Evolutionary conservation across 1,140 invertebrate species (phyloP), one percentile per base, ranked within the genome.

Genomic region (Drosophila nasuta): DNA sequence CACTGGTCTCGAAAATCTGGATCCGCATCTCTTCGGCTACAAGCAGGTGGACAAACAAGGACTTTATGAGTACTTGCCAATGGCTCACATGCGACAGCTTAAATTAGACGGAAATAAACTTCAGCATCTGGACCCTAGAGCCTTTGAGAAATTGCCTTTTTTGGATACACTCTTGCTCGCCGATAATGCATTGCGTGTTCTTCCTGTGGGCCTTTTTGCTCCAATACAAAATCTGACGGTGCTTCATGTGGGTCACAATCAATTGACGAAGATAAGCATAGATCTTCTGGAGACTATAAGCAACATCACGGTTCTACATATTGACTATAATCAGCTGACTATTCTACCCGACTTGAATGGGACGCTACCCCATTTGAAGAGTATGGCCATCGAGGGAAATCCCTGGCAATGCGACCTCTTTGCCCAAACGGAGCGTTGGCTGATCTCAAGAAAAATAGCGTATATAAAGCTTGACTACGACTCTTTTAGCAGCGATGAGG

Each of bases 381-480:
- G 82, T 3, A 45, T 85, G 7, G 67, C 88, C 4, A 77, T 92
- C 5, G 91, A 92, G 57, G 91, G 90, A 2, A 92, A 92, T 75
- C 90, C 91, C 3, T 92, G 91, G 91, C 91, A 92, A 49, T 92
- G 91, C 52, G 69, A 79, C 0, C 92, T 91, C 30, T 79, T 90
- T 1, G 60, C 77, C 10, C 76, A 91, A 33, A 43, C 92, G 5
- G 69, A 91, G 15, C 67, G 69, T 0, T 92, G 78, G 80, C 57
- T 92, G 35, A 52, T 76, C 6, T 17, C 56, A 51, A 67, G 71
- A 7, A 20, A 20, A 20, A 20, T 20, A 20, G 20, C 20, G 20
- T 20, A 20, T 20, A 20, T 20, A 20, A 20, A 20, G 20, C 0
- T 0, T 20, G 20, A 3, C 1, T 2, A 20, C 2, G 2, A 20